Percentiles rank a stretch among this genome's conserved stretches.
Evolutionary conservation across 2,113 vertebrate genomes (phyloP).

Genomic region (Planiliza haematocheilus): DNA sequence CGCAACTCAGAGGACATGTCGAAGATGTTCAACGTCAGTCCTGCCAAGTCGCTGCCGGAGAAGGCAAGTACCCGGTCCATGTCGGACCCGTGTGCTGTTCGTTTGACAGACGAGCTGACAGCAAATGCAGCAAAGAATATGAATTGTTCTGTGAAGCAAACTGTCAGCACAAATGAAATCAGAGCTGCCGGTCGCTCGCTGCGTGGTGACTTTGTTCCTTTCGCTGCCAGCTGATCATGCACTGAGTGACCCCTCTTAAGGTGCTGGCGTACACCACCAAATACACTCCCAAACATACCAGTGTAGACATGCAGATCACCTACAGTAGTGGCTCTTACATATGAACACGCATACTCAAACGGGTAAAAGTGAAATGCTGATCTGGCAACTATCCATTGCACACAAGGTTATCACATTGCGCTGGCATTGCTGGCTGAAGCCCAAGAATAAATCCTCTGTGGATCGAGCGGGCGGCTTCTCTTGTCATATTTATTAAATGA

Average conservation of each 20-base stretch:
- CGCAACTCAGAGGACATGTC: constrained; percentile 99
- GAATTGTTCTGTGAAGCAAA: constrained; percentile 35
- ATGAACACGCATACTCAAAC: background rate
- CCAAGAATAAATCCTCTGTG: constrained; percentile 27
- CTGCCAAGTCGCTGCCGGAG: constrained; percentile 75
- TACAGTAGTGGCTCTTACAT: constrained; percentile 10
- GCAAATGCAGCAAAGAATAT: constrained; percentile 28
- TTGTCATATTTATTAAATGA: background rate
- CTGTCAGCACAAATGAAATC: constrained; percentile 50
- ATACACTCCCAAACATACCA: constrained; percentile 14
- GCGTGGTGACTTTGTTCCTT: constrained; percentile 14
- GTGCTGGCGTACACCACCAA: background rate
- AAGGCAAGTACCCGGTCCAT: constrained; percentile 53
- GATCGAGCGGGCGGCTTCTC: constrained; percentile 25
- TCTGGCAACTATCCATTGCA: constrained; percentile 24
- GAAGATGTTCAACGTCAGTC: constrained; percentile 94
- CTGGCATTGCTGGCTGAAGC: constrained; percentile 45
- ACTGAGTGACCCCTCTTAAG: constrained; percentile 40
- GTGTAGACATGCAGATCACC: constrained; percentile 41
- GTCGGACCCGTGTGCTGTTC: background rate
- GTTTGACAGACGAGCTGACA: constrained; percentile 18
- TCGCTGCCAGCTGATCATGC: constrained; percentile 6
- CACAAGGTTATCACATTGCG: constrained; percentile 70
- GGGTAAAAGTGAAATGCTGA: constrained; percentile 62
- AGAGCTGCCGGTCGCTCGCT: constrained; percentile 26